phyloP scores from a whole-genome alignment of 2,888 invertebrate genomes.

The Lobophora halterata region DNA sequence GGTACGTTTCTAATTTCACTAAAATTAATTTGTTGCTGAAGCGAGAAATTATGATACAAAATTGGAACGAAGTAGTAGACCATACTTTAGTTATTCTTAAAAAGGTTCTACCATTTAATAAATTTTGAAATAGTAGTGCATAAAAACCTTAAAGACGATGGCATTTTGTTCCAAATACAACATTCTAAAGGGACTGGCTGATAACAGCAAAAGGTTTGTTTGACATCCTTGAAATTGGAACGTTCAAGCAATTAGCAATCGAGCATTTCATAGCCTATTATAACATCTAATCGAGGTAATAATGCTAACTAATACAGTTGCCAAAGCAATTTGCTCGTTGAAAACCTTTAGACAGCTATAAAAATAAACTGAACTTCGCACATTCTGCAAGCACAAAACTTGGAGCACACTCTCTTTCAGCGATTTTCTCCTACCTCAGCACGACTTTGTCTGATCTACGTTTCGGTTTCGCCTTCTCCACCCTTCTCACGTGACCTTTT shows the following conservation, averaged over 20 bases:
- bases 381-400: slow-evolving; percentile 19
- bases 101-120: too few species aligned
- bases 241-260: slow-evolving; percentile 19
- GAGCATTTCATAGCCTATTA: slow-evolving; percentile 19
- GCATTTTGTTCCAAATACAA: too few species aligned
- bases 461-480: slow-evolving; percentile 55
- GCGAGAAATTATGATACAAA: too few species aligned
- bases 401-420: slow-evolving; percentile 32
- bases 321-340: slow-evolving; percentile 6
- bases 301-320: slow-evolving; percentile 15
- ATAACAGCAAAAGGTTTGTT: slow-evolving; percentile 5
- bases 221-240: slow-evolving; percentile 30
- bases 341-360: slow-evolving; percentile 6
- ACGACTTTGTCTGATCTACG: slow-evolving; percentile 39
- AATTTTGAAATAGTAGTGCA: too few species aligned
- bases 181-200: not conserved
- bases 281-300: slow-evolving; percentile 18
- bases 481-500: slow-evolving; percentile 58
- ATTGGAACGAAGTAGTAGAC: not conserved
- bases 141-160: too few species aligned
- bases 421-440: slow-evolving; percentile 38
- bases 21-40: too few species aligned
- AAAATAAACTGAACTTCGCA: slow-evolving; percentile 9
- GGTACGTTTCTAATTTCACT: slow-evolving; percentile 79
- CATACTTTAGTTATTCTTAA: too few species aligned